Evolutionary conservation across 2,888 invertebrate species (phyloP).

Genomic region (Adelphocoris suturalis): DNA sequence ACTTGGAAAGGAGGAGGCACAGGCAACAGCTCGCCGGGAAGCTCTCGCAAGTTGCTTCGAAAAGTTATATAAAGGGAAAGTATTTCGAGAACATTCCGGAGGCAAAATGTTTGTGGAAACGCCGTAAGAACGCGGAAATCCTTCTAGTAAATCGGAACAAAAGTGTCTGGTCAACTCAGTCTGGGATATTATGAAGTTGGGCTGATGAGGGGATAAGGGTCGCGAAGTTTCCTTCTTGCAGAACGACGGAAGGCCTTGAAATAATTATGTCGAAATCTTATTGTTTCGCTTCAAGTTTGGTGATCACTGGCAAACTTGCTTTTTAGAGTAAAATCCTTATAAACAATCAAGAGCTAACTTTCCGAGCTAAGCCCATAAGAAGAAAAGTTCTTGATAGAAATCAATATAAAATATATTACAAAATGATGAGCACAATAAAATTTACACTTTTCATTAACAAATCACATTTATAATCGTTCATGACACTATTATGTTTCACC

Average conservation of each 20-base stretch:
- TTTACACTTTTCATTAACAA: too few relatives aligned
- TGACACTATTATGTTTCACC: too few relatives aligned
- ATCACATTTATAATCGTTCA: too few relatives aligned
- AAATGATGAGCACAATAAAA: too few relatives aligned
- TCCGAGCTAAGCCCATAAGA: too few relatives aligned
- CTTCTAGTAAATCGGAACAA: neutral
- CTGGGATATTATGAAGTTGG: neutral
- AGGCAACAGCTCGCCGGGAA: slow-evolving; percentile 1
- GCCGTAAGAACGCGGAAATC: neutral
- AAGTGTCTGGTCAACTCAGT: neutral
- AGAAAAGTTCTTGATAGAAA: too few relatives aligned
- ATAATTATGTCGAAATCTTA: neutral
- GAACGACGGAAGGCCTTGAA: neutral
- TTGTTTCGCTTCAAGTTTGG: neutral
- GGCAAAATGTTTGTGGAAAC: neutral
- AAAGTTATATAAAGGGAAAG: neutral
- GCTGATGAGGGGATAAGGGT: neutral
- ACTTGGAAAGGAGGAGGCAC: neutral
- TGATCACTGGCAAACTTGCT: too few relatives aligned
- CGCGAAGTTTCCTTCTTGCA: neutral
- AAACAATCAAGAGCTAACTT: too few relatives aligned
- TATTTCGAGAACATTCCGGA: neutral
- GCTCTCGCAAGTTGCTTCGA: neutral
- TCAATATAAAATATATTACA: too few relatives aligned
- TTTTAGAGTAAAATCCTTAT: too few relatives aligned